Base-by-base conservation (phyloP, 2,888 invertebrate species). In the Melitaea athalia region DNA sequence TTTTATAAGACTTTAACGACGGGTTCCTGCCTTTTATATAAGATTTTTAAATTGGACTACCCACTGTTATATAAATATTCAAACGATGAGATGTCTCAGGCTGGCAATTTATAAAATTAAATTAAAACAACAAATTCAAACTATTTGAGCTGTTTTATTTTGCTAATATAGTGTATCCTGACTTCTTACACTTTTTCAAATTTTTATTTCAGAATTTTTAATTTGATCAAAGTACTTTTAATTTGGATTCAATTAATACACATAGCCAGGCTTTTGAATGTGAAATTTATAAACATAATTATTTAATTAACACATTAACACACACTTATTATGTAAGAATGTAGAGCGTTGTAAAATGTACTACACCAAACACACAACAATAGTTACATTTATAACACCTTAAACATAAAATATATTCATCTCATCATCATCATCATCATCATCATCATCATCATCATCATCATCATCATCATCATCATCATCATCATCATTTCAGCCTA, bases 31-130 rank as follows among this genome's bases (percentile, higher is more conserved):
- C 43, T 55, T 53, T 60, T 52, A 55, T 49, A 65, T 70, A 64
- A 62, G 63, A 65, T 70, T 70, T 68, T 62, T 59, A 55, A 70
- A 73, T 70, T 64, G 61, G 73, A 64, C 69, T 57, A 15, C 73
- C 72, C 62, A 70, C 70, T 72, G 72, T 10, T 69, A 50, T 53
- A 67, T 70, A 69, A 69, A 67, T 69, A 70, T 72, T 72, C 49
- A 69, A 57, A 61, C 17, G 17, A 42, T n/a, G 10, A 42, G 53
- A 52, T 15, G 53, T 43, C 52, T 53, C 15, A 43, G 49, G 60
- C 60, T 55, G 33, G 53, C 45, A 55, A 31, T 15, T 60, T 17
- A 64, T 64, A 49, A 59, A 53, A 64, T 60, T 55, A 42, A 64
- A 68, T 42, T 55, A 49, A 55, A 55, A 53, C 55, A 66, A 55